Percentiles rank a stretch among this genome's conserved stretches.
phyloP scores from a whole-genome alignment of 2,888 invertebrate species.

The Diarsia rubi region DNA sequence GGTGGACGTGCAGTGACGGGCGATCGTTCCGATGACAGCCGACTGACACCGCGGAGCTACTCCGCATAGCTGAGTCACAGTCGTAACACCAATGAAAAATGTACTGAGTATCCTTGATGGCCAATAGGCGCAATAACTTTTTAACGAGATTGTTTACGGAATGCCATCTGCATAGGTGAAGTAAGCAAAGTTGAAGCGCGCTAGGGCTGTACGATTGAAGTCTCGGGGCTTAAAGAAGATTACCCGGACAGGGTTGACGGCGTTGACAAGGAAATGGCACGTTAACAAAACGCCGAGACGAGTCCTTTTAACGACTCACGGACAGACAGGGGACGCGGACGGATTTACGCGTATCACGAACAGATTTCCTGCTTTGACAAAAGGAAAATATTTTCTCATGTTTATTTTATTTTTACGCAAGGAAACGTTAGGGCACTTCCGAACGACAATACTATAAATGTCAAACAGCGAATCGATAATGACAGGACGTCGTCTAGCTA shows the following conservation, averaged over 20 bases:
- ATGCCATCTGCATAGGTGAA: constrained; percentile 69
- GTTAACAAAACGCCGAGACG: constrained; percentile 87
- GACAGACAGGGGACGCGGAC: constrained; percentile 88
- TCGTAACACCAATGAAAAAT: constrained; percentile 82
- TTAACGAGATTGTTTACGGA: constrained; percentile 77
- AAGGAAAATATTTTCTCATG: constrained; percentile 82
- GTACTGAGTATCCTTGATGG: constrained; percentile 75
- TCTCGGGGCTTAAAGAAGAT: constrained; percentile 83
- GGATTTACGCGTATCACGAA: constrained; percentile 89
- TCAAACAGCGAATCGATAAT: constrained; percentile 70
- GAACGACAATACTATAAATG: constrained; percentile 72
- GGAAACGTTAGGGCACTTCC: constrained; percentile 73
- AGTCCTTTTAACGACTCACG: constrained; percentile 86
- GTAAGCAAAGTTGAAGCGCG: constrained; percentile 68
- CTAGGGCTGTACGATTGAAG: constrained; percentile 69
- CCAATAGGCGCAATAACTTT: constrained; percentile 79
- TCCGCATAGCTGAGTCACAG: constrained; percentile 86
- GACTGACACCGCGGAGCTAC: constrained; percentile 84
- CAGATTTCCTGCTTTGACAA: constrained; percentile 88
- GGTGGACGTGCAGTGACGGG: constrained; percentile 90
- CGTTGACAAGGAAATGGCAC: constrained; percentile 87
- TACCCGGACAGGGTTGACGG: constrained; percentile 82
- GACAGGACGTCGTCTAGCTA: constrained; percentile 62
- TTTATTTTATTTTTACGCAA: constrained; percentile 81
- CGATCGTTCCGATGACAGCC: constrained; percentile 89